A percentile compares a stretch with the other conserved stretches of the same genome.
Conservation (phyloP, 2,888 invertebrate genomes). For the Sclerodermus sp. region DNA sequence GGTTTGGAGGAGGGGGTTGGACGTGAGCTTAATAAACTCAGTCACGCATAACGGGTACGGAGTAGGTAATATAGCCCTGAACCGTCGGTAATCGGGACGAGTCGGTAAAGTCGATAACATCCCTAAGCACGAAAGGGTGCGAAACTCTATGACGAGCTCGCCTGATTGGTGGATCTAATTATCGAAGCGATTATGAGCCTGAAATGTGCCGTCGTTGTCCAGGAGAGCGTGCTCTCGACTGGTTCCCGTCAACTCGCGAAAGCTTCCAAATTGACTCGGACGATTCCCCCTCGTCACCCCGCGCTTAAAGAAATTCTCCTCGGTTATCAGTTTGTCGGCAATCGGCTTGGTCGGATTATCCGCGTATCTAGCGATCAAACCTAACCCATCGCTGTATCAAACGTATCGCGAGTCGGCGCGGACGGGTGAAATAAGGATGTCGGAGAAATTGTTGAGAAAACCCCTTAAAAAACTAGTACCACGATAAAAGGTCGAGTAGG, state of each 20-base stretch:
- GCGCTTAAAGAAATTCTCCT: no score
- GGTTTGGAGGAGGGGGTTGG: neutral
- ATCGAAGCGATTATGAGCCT: conserved; percentile 22
- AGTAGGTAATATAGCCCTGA: conserved; percentile 35
- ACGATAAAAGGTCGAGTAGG: no score
- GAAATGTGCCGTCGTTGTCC: conserved; percentile 2
- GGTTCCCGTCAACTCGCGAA: conserved; percentile 5
- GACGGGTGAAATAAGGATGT: no score
- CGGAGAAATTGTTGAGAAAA: no score
- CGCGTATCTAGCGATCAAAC: no score
- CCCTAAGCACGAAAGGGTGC: conserved; percentile 32
- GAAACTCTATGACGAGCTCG: conserved; percentile 34
- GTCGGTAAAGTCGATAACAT: conserved; percentile 4
- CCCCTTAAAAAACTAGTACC: no score
- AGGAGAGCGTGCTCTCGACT: neutral
- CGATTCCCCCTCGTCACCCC: neutral
- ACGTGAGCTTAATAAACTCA: conserved; percentile 37
- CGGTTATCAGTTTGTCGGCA: no score
- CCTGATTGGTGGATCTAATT: conserved; percentile 39
- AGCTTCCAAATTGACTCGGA: conserved; percentile 9
- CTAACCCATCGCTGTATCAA: no score
- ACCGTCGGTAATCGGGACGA: conserved; percentile 38
- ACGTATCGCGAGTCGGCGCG: no score
- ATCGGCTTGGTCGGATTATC: no score
- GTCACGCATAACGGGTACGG: conserved; percentile 36